Base-by-base conservation (phyloP, 2,888 invertebrate genomes). In the Sinelater perroti region DNA sequence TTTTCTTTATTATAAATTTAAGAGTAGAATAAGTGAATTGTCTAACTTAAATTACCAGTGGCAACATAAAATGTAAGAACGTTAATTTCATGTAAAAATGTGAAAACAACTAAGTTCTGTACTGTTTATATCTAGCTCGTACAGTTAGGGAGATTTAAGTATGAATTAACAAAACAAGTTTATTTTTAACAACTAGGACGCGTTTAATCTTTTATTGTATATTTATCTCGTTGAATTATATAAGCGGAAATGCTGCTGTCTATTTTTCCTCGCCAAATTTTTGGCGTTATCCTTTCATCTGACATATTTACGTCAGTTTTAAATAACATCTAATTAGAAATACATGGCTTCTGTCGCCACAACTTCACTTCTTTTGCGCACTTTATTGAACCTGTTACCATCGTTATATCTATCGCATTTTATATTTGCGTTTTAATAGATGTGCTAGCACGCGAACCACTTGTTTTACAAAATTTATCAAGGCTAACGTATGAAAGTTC, bases 121-220 rank as follows among this genome's bases (percentile, higher is more conserved):
- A n/a, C n/a, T n/a, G n/a, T n/a, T n/a, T n/a, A n/a, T n/a, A n/a
- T n/a, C n/a, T n/a, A n/a, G n/a, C n/a, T n/a, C n/a, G n/a, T n/a
- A n/a, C n/a, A n/a, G n/a, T n/a, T n/a, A n/a, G n/a, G n/a, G n/a
- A n/a, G n/a, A n/a, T n/a, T n/a, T n/a, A n/a, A n/a, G n/a, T n/a
- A n/a, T n/a, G n/a, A n/a, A n/a, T n/a, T n/a, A n/a, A n/a, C n/a
- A n/a, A n/a, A 58, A 58, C 42, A 36, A 30, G 46, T 47, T 61
- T 61, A 61, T 61, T 57, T 61, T 61, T 57, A 54, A 57, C 57
- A 61, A 61, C 49, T 61, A 35, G 61, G 46, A 53, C 61, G 33
- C 54, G 55, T 45, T 53, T 54, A 51, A 47, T 53, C 20, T 60
- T 56, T 52, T 56, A 56, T 52, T 33, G 49, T 38, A 44, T 26